Conservation (phyloP, 1,140 invertebrate species). For the Calosoma granatense region DNA sequence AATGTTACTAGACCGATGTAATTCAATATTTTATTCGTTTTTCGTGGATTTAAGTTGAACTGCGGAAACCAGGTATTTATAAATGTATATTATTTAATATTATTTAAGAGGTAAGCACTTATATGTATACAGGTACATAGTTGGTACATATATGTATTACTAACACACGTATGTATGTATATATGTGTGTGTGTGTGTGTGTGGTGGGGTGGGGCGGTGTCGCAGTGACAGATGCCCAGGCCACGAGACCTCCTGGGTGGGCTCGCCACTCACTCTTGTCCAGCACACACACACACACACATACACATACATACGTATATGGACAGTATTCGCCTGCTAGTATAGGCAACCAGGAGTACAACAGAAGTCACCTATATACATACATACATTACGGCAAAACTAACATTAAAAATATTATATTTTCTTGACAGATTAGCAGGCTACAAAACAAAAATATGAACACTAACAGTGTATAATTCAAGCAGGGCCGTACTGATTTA, state of each 20-base stretch:
- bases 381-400: not conserved
- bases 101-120: too few species aligned
- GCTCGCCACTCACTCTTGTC: not conserved
- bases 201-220: not conserved
- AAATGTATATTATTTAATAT: too few species aligned
- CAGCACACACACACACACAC: not conserved
- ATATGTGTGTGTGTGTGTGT: too few species aligned
- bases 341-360: not conserved
- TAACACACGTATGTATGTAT: too few species aligned
- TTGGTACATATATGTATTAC: too few species aligned
- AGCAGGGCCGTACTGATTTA: too few species aligned
- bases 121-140: too few species aligned
- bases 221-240: not conserved
- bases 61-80: too few species aligned
- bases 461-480: not conserved
- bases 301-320: not conserved
- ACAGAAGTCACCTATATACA: not conserved
- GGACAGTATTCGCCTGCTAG: not conserved
- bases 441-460: too few species aligned
- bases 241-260: conserved; percentile 1
- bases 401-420: not conserved
- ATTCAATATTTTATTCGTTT: too few species aligned
- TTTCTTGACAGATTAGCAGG: not conserved
- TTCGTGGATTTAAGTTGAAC: too few species aligned
- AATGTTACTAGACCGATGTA: too few species aligned